phyloP scores from a whole-genome alignment of 2,113 vertebrate genomes.

The Centropus unirufus region DNA sequence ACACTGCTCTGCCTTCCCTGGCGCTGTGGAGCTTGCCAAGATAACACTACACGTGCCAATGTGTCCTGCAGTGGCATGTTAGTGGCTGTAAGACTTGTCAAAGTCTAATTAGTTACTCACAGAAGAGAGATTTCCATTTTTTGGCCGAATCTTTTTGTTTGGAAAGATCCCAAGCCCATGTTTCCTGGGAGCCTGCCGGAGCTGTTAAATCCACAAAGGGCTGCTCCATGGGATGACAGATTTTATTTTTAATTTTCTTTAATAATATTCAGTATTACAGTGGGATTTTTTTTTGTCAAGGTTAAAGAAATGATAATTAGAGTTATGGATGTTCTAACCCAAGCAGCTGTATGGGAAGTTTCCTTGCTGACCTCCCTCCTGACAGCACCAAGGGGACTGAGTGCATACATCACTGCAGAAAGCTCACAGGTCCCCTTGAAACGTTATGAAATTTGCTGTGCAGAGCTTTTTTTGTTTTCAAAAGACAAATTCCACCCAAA shows the following conservation, averaged over 20 bases:
- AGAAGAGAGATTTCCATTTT: conserved; percentile 53
- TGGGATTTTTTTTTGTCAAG: background rate
- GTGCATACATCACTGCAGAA: conserved; percentile 26
- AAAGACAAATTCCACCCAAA: conserved; percentile 5
- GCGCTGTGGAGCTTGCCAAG: background rate
- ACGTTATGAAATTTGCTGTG: conserved; percentile 2
- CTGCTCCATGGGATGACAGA: conserved; percentile 17
- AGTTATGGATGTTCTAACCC: background rate
- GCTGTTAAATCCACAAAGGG: background rate
- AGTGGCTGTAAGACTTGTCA: conserved; percentile 46
- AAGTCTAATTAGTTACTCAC: conserved; percentile 65
- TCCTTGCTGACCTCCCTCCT: conserved; percentile 22
- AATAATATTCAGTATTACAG: conserved; percentile 9
- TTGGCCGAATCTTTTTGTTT: background rate
- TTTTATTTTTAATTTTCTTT: conserved; percentile 16
- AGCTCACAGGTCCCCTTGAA: background rate
- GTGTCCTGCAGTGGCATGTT: background rate
- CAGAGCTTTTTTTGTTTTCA: conserved; percentile 4
- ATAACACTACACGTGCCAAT: background rate
- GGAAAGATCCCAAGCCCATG: conserved; percentile 49
- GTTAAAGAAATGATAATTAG: conserved; percentile 57
- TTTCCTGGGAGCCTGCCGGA: conserved; percentile 45
- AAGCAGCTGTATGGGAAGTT: background rate
- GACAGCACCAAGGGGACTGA: background rate
- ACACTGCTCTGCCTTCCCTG: background rate